Evolutionary conservation across 1,140 invertebrate genomes (phyloP).

Genomic region (Drosophila insularis): DNA sequence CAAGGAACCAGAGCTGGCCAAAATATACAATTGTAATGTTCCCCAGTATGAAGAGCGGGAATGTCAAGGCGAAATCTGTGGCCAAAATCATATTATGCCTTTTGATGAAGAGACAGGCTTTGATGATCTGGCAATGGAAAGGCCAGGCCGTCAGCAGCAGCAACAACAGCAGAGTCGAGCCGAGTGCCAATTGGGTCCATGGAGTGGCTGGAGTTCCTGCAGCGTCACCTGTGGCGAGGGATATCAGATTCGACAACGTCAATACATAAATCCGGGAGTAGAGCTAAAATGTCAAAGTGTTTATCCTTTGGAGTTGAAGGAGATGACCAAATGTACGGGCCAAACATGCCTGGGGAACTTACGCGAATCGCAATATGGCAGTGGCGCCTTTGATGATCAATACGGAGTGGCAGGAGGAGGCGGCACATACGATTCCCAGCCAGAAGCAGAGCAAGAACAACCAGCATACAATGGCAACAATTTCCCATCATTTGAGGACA

Average conservation of each 20-base stretch:
- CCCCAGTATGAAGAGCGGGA: conserved; percentile 59
- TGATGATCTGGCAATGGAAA: conserved; percentile 3
- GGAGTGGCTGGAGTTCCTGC: conserved; percentile 90
- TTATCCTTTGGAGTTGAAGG: conserved; percentile 44
- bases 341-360: conserved; percentile 51
- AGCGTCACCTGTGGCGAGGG: conserved; percentile 86
- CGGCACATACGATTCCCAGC: conserved; percentile 12
- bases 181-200: conserved; percentile 87
- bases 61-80: conserved; percentile 63
- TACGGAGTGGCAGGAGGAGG: not conserved
- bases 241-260: conserved; percentile 48
- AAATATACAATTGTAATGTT: conserved; percentile 77
- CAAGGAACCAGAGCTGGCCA: conserved; percentile 83
- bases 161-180: conserved; percentile 31
- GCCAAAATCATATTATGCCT: conserved; percentile 26
- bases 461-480: conserved; percentile 15
- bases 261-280: conserved; percentile 54
- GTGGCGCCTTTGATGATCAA: not conserved
- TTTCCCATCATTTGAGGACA: not conserved
- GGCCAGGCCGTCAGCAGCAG: conserved; percentile 3
- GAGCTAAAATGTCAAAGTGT: conserved; percentile 57
- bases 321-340: conserved; percentile 46
- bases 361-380: conserved; percentile 15
- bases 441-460: conserved; percentile 17
- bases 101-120: conserved; percentile 31